Evolutionary conservation across 2,888 invertebrate genomes (phyloP).

Genomic region (Microctonus aethiopoides): DNA sequence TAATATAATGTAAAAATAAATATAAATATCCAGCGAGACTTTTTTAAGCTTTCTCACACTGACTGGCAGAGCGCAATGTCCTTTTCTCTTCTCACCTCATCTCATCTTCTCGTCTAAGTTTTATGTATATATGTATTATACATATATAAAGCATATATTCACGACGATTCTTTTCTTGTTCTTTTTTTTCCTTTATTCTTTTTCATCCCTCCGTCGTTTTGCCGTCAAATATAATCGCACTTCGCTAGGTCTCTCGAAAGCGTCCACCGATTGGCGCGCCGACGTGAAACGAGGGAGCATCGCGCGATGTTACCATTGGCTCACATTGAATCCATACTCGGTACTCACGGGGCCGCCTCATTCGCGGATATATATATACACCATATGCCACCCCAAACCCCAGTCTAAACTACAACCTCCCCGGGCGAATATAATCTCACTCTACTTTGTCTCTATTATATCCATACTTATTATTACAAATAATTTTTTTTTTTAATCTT

Average conservation of each 20-base stretch:
- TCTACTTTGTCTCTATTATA: too few species aligned
- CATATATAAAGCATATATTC: not conserved
- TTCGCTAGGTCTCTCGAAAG: slow-evolving; percentile 6
- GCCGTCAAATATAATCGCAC: slow-evolving; percentile 28
- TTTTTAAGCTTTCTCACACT: not conserved
- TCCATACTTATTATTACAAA: too few species aligned
- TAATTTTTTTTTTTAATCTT: too few species aligned
- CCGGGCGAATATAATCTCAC: not conserved
- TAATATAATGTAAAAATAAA: too few species aligned
- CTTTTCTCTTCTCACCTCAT: slow-evolving; percentile 5
- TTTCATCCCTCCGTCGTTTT: slow-evolving; percentile 3
- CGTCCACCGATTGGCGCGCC: slow-evolving; percentile 29
- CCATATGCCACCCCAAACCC: slow-evolving; percentile 40
- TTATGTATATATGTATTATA: not conserved
- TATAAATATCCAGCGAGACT: not conserved
- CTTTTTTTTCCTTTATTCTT: slow-evolving; percentile 15
- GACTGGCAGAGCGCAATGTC: not conserved
- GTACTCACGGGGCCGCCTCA: slow-evolving; percentile 53
- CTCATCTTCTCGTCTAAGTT: slow-evolving; percentile 3
- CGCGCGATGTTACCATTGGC: slow-evolving; percentile 53
- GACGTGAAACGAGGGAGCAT: slow-evolving; percentile 48
- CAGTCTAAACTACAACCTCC: not conserved
- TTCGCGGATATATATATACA: slow-evolving; percentile 47
- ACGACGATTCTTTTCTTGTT: slow-evolving; percentile 10
- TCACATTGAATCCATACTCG: slow-evolving; percentile 54